Evolutionary conservation across 2,797 vertebrate genomes (phyloP), one percentile per base, ranked within the genome.

Genomic region (Alectoris magna): DNA sequence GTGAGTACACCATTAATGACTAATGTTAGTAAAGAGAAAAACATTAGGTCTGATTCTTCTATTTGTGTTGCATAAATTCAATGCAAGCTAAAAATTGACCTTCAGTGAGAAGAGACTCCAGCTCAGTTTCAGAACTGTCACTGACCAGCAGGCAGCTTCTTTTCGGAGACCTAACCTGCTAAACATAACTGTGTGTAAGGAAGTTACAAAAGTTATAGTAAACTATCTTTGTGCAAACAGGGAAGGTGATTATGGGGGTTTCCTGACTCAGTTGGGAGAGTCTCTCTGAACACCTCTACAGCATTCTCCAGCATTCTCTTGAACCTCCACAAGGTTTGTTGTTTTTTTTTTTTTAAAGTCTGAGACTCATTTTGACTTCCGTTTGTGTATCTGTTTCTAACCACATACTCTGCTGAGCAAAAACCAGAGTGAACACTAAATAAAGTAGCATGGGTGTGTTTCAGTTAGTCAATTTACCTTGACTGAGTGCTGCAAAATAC

Each of bases 311-410:
- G 84, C 63, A 9, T 3, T 17, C 62, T 86, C 72, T 60, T 71
- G 53, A 96, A 70, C 24, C 75, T 74, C 34, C 53, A 91, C 77
- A 84, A 93, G 67, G 41, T 62, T 68, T 34, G 31, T 56, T 55
- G 27, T 73, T 46, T 64, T 71, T 58, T 79, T 84, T 71, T 58
- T 79, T 84, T 31, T 49, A 90, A 90, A 81, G 80, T 84, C 72
- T 41, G 72, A 86, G 36, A 86, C 76, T 95, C 67, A 82, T 86
- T 97, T 93, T 94, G 82, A 76, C 84, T 96, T 97, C 96, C 83
- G 78, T 58, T 95, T 79, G 46, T 48, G 26, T 81, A 96, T 90
- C 85, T 95, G 88, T 78, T 78, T 73, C 79, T 91, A 94, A 95
- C 94, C 78, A 81, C 94, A 94, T 2, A 90, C 77, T 75, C 93